Base-by-base conservation (phyloP, 2,888 invertebrate species). In the Oscheius sp. region DNA sequence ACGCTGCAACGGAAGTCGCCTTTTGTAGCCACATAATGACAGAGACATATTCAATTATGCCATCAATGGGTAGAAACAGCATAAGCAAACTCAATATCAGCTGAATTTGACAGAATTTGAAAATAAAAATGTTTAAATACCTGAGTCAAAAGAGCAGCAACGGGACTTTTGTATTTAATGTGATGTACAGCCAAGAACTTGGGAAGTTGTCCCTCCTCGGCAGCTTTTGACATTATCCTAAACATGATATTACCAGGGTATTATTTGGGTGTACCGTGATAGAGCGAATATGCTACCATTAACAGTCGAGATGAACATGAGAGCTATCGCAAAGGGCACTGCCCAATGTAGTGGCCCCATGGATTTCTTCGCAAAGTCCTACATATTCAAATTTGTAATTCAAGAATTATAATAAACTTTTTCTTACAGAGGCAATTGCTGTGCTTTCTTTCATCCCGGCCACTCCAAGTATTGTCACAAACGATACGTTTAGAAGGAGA, bases 11-110 rank as follows among this genome's bases (percentile, higher is more conserved):
- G 46, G 82, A 80, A 55, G 82, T 70, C 5, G 72, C 75, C 45
- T 76, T 69, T 53, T 81, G 82, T 5, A 72, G 79, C 70, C 70
- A 70, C 79, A 84, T 82, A 0, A 82, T 80, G 45, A 84, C 82
- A 13, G 81, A 77, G 18, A 80, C 82, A 70, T 80, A 81, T 71
- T 81, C 82, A 72, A 84, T 81, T 9, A 84, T 80, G 5, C 66
- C 73, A 21, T 80, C 75, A 9, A 76, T 76, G 56, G 76, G 73
- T 49, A 80, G 72, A 18, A 81, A 76, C 35, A 76, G 69, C 25
- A 68, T 76, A 5, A 76, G 69, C 0, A 66, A 29, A 49, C 52
- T 49, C 7, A 66, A 56, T n/a, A 66, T 16, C 6, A 66, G 49
- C 52, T 63, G 3, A 35, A 35, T 35, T n/a, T 0, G n/a, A 35